Evolutionary conservation across 2,797 vertebrate species (phyloP).

Genomic region (Pitangus sulphuratus): DNA sequence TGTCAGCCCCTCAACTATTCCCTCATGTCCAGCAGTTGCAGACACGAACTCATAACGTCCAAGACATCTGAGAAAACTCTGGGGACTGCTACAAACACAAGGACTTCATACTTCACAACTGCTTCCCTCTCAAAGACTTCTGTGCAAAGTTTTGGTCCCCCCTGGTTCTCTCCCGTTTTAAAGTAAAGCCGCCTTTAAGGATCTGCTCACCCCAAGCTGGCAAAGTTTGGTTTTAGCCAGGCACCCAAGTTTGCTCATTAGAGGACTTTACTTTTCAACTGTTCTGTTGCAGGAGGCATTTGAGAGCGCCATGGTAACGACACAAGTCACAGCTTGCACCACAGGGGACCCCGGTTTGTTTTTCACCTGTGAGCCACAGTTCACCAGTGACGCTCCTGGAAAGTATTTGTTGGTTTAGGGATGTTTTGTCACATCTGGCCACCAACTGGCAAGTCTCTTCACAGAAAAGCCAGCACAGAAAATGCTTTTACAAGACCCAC

Average conservation of each 20-base stretch:
- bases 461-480: neutral
- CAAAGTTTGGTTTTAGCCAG: neutral
- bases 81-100: accelerated
- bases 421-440: neutral
- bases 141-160: neutral
- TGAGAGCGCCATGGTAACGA: neutral
- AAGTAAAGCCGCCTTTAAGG: neutral
- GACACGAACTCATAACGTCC: neutral
- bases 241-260: neutral
- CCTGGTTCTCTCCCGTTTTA: neutral
- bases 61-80: neutral
- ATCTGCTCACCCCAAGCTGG: neutral
- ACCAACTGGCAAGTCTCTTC: neutral
- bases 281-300: neutral
- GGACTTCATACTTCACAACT: accelerated
- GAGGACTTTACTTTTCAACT: neutral
- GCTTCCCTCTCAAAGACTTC: neutral
- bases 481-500: neutral
- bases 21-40: neutral
- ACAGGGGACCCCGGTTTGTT: neutral
- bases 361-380: neutral
- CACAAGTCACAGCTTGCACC: neutral
- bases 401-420: neutral
- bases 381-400: constrained; percentile 4
- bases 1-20: neutral